A percentile compares a stretch with the other conserved stretches of the same genome.
Conservation (phyloP, 2,113 vertebrate genomes). For the Odobenus rosmarus region DNA sequence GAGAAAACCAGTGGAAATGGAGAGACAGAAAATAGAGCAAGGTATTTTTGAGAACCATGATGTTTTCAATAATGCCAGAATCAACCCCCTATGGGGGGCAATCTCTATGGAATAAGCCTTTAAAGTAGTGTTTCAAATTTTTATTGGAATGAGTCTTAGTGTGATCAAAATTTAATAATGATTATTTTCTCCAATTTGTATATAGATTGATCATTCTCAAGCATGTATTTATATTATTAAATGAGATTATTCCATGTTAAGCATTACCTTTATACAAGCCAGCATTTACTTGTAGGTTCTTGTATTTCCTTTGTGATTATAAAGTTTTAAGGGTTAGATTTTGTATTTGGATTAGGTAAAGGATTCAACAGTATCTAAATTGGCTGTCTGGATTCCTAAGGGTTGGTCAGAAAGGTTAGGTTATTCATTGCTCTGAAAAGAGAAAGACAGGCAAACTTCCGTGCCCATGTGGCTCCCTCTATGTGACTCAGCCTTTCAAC, state of each 20-base stretch:
- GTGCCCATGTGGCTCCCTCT: accelerated
- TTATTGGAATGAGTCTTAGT: background rate
- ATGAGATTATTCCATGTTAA: background rate
- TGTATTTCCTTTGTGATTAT: background rate
- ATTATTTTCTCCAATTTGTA: background rate
- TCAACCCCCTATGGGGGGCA: background rate
- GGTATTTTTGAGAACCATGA: background rate
- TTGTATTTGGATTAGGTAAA: background rate
- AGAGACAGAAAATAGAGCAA: background rate
- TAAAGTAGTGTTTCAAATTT: background rate
- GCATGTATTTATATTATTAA: background rate
- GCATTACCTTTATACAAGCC: background rate
- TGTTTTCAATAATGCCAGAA: background rate
- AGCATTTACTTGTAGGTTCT: background rate
- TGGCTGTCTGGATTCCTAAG: background rate
- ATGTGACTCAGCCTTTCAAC: accelerated
- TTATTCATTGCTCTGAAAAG: background rate
- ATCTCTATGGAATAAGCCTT: background rate
- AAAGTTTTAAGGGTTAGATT: background rate
- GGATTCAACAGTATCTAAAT: background rate
- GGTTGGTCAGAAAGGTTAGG: background rate
- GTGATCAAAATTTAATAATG: background rate
- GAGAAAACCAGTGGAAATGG: background rate
- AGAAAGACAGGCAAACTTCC: background rate
- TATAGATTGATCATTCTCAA: background rate